Base-by-base conservation (phyloP, 2,888 invertebrate species). In the Glaucopsyche alexis region DNA sequence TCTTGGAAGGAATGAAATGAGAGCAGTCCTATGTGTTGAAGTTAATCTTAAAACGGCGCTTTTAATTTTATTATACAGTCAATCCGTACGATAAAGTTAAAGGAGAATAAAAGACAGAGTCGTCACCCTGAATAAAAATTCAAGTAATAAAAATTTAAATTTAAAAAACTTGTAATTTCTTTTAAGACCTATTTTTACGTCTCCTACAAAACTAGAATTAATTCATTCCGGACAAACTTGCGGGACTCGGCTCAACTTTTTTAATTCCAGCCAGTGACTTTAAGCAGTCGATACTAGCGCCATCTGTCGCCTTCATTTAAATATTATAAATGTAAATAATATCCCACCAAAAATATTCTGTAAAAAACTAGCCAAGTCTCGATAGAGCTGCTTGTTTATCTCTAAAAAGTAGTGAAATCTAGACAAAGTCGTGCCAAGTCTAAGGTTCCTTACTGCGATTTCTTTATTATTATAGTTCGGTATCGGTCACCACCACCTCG, bases 141-240 rank as follows among this genome's bases (percentile, higher is more conserved):
- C 13, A 1, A 38, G 38, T 60, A 38, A 60, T 60, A 29, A 60
- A 60, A 60, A 60, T 60, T 60, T 60, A 60, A 60, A 60, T 60
- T 60, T 38, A 14, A 60, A 60, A 60, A 60, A 60, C 60, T 60
- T 60, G 60, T 60, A 60, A 60, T 13, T 60, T 60, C 60, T 60
- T 60, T 60, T 60, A 60, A 14, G 7, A 29, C 60, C 60, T 60
- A 60, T 60, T 60, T 60, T 60, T 60, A 29, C 13, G 60, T 60
- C 60, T 60, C 60, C 13, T 60, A 60, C 60, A 29, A 60, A 38
- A 60, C 60, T 38, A 60, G 60, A 60, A 38, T 60, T 60, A 60
- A 60, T 60, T 29, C 29, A 60, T 38, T 38, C 14, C 7, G 60
- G 60, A 29, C 7, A 29, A 29, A 29, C 13, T 60, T 19, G 13